phyloP scores from a whole-genome alignment of 1,140 invertebrate genomes.

The Cydia pomonella region DNA sequence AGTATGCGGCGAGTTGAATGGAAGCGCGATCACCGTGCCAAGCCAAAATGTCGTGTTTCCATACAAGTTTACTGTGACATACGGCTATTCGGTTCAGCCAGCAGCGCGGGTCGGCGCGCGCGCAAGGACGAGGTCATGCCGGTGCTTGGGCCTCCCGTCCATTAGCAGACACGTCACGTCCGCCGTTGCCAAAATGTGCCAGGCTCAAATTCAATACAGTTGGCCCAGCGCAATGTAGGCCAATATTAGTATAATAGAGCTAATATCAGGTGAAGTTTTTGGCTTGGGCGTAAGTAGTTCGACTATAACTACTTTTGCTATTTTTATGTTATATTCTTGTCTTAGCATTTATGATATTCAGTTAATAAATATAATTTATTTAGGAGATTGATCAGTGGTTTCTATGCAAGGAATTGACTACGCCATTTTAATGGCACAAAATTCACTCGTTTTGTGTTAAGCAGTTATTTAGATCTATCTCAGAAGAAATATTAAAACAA shows the following conservation, averaged over 20 bases:
- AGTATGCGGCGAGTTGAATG: constrained; percentile 10
- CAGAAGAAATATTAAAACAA: too few relatives aligned
- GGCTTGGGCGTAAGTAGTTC: too few relatives aligned
- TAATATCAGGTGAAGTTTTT: too few relatives aligned
- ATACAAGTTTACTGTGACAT: neutral
- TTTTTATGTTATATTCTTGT: too few relatives aligned
- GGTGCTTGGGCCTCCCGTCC: constrained; percentile 17
- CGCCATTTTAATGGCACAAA: too few relatives aligned
- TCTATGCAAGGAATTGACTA: too few relatives aligned
- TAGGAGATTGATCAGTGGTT: too few relatives aligned
- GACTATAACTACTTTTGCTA: too few relatives aligned
- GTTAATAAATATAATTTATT: too few relatives aligned
- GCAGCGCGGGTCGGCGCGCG: constrained; percentile 9
- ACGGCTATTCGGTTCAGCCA: neutral
- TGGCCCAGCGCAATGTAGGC: neutral
- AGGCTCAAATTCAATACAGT: constrained; percentile 15
- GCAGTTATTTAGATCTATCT: too few relatives aligned
- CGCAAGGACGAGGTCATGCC: constrained; percentile 14
- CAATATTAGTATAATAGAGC: neutral
- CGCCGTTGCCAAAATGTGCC: constrained; percentile 22
- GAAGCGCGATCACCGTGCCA: neutral
- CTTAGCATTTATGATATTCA: too few relatives aligned
- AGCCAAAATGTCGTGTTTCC: neutral
- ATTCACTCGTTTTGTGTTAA: too few relatives aligned
- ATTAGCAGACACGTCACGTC: constrained; percentile 18